Evolutionary conservation across 1,140 invertebrate genomes (phyloP).

Genomic region (Drosophila bipectinata): DNA sequence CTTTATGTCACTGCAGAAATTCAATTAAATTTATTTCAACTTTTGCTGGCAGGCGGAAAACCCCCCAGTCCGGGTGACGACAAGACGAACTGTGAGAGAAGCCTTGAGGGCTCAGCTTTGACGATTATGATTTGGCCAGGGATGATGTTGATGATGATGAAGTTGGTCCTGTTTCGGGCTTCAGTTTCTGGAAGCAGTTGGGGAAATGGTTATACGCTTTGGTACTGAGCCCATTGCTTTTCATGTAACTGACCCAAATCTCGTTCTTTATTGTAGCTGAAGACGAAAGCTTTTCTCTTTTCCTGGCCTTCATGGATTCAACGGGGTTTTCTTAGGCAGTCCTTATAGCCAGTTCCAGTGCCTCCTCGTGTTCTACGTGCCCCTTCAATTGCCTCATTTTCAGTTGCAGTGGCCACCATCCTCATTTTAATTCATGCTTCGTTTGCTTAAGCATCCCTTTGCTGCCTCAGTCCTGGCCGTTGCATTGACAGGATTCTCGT

Average conservation of each 20-base stretch:
- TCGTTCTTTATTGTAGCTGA: slow-evolving; percentile 17
- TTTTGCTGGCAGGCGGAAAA: slow-evolving; percentile 56
- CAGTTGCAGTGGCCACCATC: slow-evolving; percentile 55
- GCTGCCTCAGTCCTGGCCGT: slow-evolving; percentile 8
- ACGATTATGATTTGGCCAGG: slow-evolving; percentile 60
- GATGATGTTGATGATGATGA: slow-evolving; percentile 52
- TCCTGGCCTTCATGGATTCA: slow-evolving; percentile 37
- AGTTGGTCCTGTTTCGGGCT: slow-evolving; percentile 35
- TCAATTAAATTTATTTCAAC: slow-evolving; percentile 79
- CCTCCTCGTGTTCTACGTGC: slow-evolving; percentile 15
- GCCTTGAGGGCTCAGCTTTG: slow-evolving; percentile 58
- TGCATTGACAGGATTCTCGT: slow-evolving; percentile 42
- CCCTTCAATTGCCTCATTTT: slow-evolving; percentile 69
- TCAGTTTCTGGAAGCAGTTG: slow-evolving; percentile 5
- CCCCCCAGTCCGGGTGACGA: slow-evolving; percentile 13
- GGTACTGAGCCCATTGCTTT: slow-evolving; percentile 54
- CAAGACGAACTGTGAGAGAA: slow-evolving; percentile 12
- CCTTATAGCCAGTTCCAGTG: slow-evolving; percentile 9
- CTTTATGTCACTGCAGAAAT: slow-evolving; percentile 67
- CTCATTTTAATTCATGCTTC: slow-evolving; percentile 61
- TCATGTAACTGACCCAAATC: slow-evolving; percentile 71
- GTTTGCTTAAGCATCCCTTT: slow-evolving; percentile 46
- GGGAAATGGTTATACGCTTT: slow-evolving; percentile 11
- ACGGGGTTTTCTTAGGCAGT: slow-evolving; percentile 46
- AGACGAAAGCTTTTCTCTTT: slow-evolving; percentile 32